Evolutionary conservation across 2,797 vertebrate species (phyloP).

Genomic region (Protosalanx chinensis): DNA sequence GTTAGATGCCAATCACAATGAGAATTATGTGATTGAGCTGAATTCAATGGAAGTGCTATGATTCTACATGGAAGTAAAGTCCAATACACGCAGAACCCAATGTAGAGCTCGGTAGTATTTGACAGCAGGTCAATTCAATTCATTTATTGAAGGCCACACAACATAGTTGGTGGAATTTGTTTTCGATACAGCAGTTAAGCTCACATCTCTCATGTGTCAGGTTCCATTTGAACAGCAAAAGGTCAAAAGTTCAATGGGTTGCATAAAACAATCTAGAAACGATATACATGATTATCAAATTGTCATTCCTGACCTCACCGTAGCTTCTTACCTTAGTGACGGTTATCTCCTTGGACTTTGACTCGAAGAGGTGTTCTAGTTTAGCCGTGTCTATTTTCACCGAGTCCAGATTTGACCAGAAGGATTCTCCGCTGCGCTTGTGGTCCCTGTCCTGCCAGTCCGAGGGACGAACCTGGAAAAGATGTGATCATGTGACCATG

Average conservation of each 20-base stretch:
- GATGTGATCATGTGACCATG: not conserved
- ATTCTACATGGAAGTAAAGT: not conserved
- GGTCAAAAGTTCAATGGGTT: too few relatives aligned
- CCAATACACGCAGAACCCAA: not conserved
- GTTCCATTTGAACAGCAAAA: too few relatives aligned
- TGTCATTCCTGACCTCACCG: not conserved
- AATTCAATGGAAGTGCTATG: not conserved
- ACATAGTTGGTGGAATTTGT: too few relatives aligned
- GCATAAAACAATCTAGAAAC: too few relatives aligned
- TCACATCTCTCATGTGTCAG: too few relatives aligned
- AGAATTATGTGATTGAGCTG: not conserved
- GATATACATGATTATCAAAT: too few relatives aligned
- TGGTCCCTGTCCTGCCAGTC: constrained; percentile 84
- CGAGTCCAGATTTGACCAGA: constrained; percentile 93
- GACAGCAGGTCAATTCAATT: too few relatives aligned
- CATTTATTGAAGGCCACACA: too few relatives aligned
- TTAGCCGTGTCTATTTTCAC: constrained; percentile 92
- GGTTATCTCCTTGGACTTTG: constrained; percentile 94
- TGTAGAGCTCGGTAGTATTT: too few relatives aligned
- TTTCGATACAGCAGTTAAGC: too few relatives aligned
- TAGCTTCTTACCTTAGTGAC: constrained; percentile 84
- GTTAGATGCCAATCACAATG: not conserved
- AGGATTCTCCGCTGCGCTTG: constrained; percentile 80
- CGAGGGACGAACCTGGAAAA: constrained; percentile 77
- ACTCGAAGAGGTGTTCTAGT: constrained; percentile 94